Base-by-base conservation (phyloP, 2,888 invertebrate genomes). In the Bellardia pandia region DNA sequence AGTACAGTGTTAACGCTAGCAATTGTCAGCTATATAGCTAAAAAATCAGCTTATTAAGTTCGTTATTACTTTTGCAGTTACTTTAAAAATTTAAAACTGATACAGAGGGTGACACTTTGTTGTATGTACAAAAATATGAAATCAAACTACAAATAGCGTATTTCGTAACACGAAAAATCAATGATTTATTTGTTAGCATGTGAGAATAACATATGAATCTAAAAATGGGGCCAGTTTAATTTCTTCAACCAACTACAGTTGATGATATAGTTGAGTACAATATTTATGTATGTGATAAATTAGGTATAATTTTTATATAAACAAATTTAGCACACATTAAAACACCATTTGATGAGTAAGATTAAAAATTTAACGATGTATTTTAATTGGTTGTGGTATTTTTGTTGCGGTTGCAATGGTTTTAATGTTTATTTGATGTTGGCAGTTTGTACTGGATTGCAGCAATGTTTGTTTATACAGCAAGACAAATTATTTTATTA, bases 241-340 rank as follows among this genome's bases (percentile, higher is more conserved):
- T 23, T 23, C 23, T 23, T 23, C 23, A 23, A 23, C 1, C 23
- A 1, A 23, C 23, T 23, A 23, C 23, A 23, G 13, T 71, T 23
- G 60, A 23, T 62, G 45, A 30, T 48, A 40, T 4, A 11, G 13
- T 13, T 37, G 6, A 6, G 37, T 37, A 6, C 6, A 37, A 37
- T 71, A 75, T 85, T 80, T 71, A 56, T 76, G 40, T 16, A 40
- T 64, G 68, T 37, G 9, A n/a, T 45, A 62, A 80, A 80, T 76
- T 48, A 64, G 11, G 23, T 53, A 71, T 33, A 62, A 85, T 71
- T 76, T 58, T 62, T 9, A 37, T 56, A 64, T 69, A 42, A 51
- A 75, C 37, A 75, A 33, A 64, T 75, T 30, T 68, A 40, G 13
- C 4, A 72, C 30, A 77, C 40, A 72, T 45, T 48, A 75, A 68